Conservation (phyloP, 2,797 vertebrate genomes). For the Parauchenoglanis punctatus region DNA sequence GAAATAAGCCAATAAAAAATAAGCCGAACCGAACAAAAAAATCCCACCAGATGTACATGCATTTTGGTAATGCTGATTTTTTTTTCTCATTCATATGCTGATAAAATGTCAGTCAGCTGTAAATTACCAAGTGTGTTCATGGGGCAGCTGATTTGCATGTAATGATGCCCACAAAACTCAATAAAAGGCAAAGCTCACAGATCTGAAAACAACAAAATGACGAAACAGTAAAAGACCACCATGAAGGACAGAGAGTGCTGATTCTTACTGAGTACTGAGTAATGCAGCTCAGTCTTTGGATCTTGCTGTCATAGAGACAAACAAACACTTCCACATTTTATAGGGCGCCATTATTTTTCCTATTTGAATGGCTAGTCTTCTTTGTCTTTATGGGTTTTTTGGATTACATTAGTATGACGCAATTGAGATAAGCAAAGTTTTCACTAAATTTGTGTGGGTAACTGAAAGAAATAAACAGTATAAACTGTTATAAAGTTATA, state of each 20-base stretch:
- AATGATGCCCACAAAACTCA: not conserved
- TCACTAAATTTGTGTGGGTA: not conserved
- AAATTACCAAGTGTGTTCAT: not conserved
- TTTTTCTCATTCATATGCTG: not conserved
- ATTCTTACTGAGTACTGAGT: not conserved
- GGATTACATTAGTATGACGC: not conserved
- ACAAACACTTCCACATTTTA: not conserved
- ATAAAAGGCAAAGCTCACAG: not conserved
- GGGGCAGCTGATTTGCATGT: not conserved
- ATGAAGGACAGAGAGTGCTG: not conserved
- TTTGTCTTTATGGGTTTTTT: not conserved
- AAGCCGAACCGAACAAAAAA: not conserved
- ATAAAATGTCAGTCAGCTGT: not conserved
- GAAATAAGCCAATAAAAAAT: too few relatives aligned
- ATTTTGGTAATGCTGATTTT: not conserved
- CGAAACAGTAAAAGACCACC: not conserved
- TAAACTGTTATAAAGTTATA: not conserved
- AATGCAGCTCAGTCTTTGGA: not conserved
- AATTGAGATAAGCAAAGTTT: not conserved
- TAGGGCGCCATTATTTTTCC: not conserved
- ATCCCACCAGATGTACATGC: not conserved
- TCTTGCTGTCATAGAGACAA: not conserved
- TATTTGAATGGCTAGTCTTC: not conserved
- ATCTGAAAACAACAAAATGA: not conserved
- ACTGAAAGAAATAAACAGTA: not conserved